Percentiles rank a stretch among this genome's conserved stretches.
These are phyloP conservation scores for Chaetura pelagica DNA, from an alignment of 2,113 vertebrate genomes.

Conservation along the genomic window DNA sequence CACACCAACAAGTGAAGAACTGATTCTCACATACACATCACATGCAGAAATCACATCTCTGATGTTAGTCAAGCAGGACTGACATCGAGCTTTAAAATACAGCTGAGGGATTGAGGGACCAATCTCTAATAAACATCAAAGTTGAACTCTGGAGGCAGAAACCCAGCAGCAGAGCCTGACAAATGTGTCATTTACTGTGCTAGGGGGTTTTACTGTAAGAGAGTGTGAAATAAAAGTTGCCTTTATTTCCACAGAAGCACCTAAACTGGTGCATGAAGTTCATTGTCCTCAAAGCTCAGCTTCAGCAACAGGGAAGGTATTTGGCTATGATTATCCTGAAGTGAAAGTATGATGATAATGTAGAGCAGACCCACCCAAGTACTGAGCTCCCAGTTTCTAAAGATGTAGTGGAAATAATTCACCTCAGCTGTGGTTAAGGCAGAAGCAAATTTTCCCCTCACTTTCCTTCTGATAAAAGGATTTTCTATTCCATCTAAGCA, in stretches of 20 bases:
- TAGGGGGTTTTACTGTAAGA: background rate
- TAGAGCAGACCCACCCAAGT: background rate
- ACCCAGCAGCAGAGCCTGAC: background rate
- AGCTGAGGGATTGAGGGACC: background rate
- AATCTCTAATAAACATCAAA: background rate
- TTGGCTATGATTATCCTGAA: background rate
- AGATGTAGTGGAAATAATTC: background rate
- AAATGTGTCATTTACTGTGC: accelerated
- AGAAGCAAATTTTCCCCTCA: background rate
- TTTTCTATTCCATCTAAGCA: background rate
- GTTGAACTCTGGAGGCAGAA: background rate
- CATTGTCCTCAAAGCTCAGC: background rate
- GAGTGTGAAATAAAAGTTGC: background rate
- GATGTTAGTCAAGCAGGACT: background rate
- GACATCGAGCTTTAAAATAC: background rate
- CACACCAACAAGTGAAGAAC: background rate
- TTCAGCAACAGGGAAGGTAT: background rate
- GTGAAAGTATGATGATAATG: background rate
- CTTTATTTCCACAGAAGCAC: background rate
- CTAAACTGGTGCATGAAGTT: background rate
- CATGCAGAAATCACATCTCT: background rate
- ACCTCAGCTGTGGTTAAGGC: background rate
- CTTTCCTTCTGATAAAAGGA: background rate
- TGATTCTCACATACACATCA: background rate
- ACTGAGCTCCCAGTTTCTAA: background rate